Conservation (phyloP, 2,113 vertebrate species). For the Callipepla squamata region DNA sequence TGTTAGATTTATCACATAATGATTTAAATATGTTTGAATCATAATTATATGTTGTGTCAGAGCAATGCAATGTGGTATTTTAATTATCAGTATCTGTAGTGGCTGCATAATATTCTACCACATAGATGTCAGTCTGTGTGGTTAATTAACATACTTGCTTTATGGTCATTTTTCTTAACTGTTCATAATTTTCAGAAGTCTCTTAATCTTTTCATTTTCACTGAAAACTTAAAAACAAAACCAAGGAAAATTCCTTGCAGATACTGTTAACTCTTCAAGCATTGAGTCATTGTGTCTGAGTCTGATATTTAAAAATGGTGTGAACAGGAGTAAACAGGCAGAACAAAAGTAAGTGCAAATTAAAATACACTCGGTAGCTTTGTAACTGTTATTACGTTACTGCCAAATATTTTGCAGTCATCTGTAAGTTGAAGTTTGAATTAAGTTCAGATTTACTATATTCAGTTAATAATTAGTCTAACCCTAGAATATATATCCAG, state of each 20-base stretch:
- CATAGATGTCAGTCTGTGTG: neutral
- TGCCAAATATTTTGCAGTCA: neutral
- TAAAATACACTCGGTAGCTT: neutral
- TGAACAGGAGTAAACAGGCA: neutral
- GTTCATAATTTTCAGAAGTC: neutral
- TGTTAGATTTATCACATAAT: neutral
- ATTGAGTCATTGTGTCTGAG: neutral
- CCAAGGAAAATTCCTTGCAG: neutral
- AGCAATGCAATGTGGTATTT: neutral
- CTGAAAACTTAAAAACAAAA: neutral
- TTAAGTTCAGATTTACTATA: neutral
- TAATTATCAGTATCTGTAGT: fast-evolving
- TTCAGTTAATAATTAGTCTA: neutral
- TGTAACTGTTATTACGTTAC: neutral
- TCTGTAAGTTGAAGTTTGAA: neutral
- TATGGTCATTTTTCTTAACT: neutral
- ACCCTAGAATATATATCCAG: neutral
- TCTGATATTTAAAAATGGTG: neutral
- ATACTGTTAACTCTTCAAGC: neutral
- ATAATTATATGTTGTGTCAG: neutral
- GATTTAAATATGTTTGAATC: neutral
- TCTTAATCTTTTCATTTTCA: neutral
- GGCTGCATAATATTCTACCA: neutral
- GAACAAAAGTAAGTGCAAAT: neutral
- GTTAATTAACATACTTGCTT: neutral